phyloP scores from a whole-genome alignment of 2,797 vertebrate species.

The Molossus alvarezi region DNA sequence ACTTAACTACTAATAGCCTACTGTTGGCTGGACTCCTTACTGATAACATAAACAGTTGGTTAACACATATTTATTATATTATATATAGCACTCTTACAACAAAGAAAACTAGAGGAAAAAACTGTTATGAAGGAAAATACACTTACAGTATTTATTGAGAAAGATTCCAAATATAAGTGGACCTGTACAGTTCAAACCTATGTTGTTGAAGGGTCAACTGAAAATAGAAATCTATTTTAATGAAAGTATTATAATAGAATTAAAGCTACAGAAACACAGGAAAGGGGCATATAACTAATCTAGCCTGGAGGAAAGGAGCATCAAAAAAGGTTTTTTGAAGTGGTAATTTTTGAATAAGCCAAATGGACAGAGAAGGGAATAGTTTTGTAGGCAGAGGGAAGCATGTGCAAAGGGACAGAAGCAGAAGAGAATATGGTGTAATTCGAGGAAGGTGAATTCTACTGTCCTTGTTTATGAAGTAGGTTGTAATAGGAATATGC shows the following conservation, averaged over 20 bases:
- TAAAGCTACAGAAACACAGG: constrained; percentile 42
- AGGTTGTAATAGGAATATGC: not conserved
- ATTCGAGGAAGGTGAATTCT: not conserved
- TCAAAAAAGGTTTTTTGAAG: constrained; percentile 41
- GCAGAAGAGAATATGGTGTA: not conserved
- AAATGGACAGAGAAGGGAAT: not conserved
- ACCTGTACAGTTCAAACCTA: not conserved
- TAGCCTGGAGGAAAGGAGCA: not conserved
- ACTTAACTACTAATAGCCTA: not conserved
- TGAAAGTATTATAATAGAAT: not conserved
- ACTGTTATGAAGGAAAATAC: not conserved
- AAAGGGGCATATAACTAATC: not conserved
- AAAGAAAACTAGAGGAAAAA: not conserved
- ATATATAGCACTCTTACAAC: not conserved
- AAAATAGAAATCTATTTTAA: constrained; percentile 59
- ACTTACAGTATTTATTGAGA: not conserved
- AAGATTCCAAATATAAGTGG: not conserved
- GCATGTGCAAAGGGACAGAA: not conserved
- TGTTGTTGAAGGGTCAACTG: not conserved
- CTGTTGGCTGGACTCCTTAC: not conserved
- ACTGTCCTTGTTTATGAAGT: not conserved
- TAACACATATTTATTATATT: not conserved
- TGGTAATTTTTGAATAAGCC: not conserved
- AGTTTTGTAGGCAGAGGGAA: constrained; percentile 6
- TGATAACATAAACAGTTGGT: not conserved